Base-by-base conservation (phyloP, 2,888 invertebrate species). In the Reticulitermes lucifugus region DNA sequence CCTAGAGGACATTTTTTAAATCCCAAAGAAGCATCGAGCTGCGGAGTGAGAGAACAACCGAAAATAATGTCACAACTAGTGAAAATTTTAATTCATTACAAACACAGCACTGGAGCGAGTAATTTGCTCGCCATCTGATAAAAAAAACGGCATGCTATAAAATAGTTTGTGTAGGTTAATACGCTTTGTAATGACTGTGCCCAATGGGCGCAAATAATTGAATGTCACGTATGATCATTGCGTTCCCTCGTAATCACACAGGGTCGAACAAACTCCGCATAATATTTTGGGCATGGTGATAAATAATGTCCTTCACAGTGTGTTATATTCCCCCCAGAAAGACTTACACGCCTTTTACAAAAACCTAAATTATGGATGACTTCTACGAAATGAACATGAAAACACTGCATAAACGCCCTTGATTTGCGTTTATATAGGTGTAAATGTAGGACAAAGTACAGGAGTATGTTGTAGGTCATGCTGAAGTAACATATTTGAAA, bases 151-250 rank as follows among this genome's bases (percentile, higher is more conserved):
- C 7, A 41, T 21, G 22, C 73, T 41, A 41, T 4, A 41, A 73
- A 73, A 35, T 41, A 73, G 22, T 73, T 9, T 41, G 41, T 41
- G 41, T 73, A 41, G 73, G 41, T 73, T 73, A 73, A 73, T 41
- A 41, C 1, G 65, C 65, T 14, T 65, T 25, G 65, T 65, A 65
- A 65, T 65, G 73, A 21, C 73, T 3, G 25, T 90, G 89, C 22
- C 35, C 41, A 41, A 73, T 4, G 41, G 25, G 73, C 1, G 41
- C 41, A 90, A n/a, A 90, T 90, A 90, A 90, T 90, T 90, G 90
- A 90, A 89, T 89, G 90, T 90, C 90, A 89, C 89, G 88, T 89
- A 89, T 89, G 90, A 90, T 90, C 90, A 89, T 89, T 88, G 22
- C 55, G 83, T 79, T 71, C 70, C 41, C 55, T 25, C 43, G 65